Evolutionary conservation across 2,888 invertebrate genomes (phyloP), one percentile per base, ranked within the genome.

Genomic region (Drosophila acutilabella): DNA sequence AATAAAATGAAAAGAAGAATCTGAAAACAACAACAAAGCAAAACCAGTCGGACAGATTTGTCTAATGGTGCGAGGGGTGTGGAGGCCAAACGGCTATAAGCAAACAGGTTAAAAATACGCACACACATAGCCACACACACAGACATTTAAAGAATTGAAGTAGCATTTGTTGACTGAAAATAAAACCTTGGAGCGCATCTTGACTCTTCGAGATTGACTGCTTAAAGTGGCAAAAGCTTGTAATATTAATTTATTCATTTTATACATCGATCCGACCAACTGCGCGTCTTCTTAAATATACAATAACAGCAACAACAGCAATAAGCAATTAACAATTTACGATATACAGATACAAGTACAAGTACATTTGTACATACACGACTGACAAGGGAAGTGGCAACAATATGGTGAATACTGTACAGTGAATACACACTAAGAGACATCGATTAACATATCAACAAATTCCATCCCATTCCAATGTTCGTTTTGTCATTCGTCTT

Each of bases 181-280:
- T 30, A 69, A 80, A 80, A 74, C 85, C 86, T 89, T 89, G 85
- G 56, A 59, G 88, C 82, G 80, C 89, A 89, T 89, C 89, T 85
- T 81, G 85, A 80, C 80, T 89, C 80, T 74, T 67, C 42, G 65
- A 72, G 71, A 40, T 48, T 16, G n/a, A 44, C 10, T 26, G 18
- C 16, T 14, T 61, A 44, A 66, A 20, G 26, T 41, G 45, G 40
- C 47, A 56, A 40, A 20, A 52, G 48, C 44, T 14, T 59, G 56
- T 76, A 65, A 59, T 53, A 72, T 72, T 66, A 51, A 52, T 64
- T 40, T 47, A 42, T 38, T 11, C 45, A 72, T 36, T 36, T 30
- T 30, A 30, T 30, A 30, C 30, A 30, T 30, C 44, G 33, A 44
- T 40, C 48, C 48, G 57, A 45, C 30, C 13, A 59, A 50, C 50